Base-by-base conservation (phyloP, 2,888 invertebrate species). In the Drosophila niveifrons region DNA sequence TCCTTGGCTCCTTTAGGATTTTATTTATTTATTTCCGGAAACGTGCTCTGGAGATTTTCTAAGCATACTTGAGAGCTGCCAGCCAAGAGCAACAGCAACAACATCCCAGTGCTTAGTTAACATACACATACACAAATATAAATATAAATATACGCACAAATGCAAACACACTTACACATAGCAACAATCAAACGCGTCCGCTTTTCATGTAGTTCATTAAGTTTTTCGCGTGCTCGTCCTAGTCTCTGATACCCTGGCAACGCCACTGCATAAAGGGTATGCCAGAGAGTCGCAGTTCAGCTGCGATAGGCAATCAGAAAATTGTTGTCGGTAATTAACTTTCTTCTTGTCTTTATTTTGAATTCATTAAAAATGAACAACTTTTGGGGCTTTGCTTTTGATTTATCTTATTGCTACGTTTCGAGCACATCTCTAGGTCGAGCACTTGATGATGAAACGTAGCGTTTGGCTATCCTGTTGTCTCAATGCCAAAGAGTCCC, bases 21-120 rank as follows among this genome's bases (percentile, higher is more conserved):
- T 89, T 88, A 88, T 89, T 88, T 88, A 89, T 88, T 88, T 87
- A 87, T 89, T 88, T 85, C 80, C 82, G 79, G 82, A 80, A 88
- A 88, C 80, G 80, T 75, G 88, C 88, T 75, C 82, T 74, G 75
- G 85, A 83, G 83, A 87, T 83, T 85, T 72, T 75, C 65, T 69
- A 71, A 72, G 68, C 69, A 80, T 69, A 67, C 76, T 75, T 73
- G 59, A 68, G 72, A 53, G 72, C 64, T 52, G 34, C 28, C 50
- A 56, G 18, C 52, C 39, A 41, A 41, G 2, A 15, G 39, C 39
- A 41, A 41, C 39, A 15, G 15, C 39, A 41, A 41, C 39, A 41
- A 15, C 39, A 51, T 66, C 70, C 44, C 63, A 51, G 43, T 57
- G 78, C 77, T 78, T 77, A 77, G 66, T 76, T 77, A 77, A 66